phyloP scores from a whole-genome alignment of 2,113 vertebrate genomes.

The Agapornis roseicollis region DNA sequence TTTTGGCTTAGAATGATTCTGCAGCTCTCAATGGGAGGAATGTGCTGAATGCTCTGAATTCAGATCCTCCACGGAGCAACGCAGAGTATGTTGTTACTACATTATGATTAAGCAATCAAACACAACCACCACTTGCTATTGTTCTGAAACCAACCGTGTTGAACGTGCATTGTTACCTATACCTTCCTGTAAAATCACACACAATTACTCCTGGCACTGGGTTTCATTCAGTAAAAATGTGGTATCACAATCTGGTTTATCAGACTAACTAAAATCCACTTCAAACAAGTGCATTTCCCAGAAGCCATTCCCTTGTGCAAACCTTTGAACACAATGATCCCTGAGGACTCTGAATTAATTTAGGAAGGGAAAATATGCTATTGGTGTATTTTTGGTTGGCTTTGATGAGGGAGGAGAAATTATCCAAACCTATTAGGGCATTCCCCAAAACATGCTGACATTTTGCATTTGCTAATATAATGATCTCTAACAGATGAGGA shows the following conservation, averaged over 20 bases:
- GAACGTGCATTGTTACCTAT: background rate
- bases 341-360: background rate
- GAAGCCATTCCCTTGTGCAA: background rate
- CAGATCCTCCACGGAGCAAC: background rate
- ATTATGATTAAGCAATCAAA: background rate
- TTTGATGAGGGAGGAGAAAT: background rate
- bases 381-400: background rate
- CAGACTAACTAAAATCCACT: background rate
- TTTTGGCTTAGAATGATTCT: background rate
- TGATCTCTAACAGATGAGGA: conserved; percentile 1
- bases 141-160: background rate
- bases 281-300: background rate
- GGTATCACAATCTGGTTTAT: background rate
- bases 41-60: conserved; percentile 49
- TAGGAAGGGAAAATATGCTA: background rate
- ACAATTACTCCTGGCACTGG: background rate
- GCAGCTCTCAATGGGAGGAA: conserved; percentile 23
- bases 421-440: background rate
- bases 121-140: background rate
- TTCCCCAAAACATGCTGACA: background rate
- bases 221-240: background rate
- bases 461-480: background rate
- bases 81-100: background rate
- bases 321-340: background rate
- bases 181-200: background rate